Evolutionary conservation across 2,113 vertebrate genomes (phyloP).

Genomic region (Pluvialis apricaria): DNA sequence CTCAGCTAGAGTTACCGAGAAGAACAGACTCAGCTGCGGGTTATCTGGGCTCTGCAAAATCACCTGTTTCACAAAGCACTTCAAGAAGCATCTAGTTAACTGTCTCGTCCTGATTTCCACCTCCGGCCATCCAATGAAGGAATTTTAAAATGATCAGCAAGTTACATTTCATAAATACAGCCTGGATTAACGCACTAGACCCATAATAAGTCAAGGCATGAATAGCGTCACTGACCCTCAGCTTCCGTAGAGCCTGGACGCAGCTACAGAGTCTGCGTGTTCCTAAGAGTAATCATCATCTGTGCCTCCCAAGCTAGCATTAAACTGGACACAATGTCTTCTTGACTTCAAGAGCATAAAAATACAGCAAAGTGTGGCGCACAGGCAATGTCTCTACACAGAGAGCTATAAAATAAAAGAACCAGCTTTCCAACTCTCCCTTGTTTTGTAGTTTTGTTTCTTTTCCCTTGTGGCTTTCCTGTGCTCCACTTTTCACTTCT

Average conservation of each 20-base stretch:
- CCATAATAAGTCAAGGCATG: background rate
- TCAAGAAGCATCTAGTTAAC: background rate
- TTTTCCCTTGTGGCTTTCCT: slow-evolving; percentile 42
- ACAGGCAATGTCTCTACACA: background rate
- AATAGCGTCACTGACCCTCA: background rate
- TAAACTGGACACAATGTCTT: background rate
- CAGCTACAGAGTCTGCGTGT: background rate
- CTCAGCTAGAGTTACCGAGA: background rate
- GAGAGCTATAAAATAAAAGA: background rate
- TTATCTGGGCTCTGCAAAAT: background rate
- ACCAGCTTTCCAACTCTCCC: background rate
- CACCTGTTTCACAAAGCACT: background rate
- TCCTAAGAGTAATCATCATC: background rate
- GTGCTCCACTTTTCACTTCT: slow-evolving; percentile 58
- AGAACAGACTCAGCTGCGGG: background rate
- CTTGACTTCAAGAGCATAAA: background rate
- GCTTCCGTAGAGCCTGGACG: background rate
- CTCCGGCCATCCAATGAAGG: background rate
- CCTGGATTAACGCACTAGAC: background rate
- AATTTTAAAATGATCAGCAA: background rate
- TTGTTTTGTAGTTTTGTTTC: slow-evolving; percentile 23
- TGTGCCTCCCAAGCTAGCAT: background rate
- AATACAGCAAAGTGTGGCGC: background rate
- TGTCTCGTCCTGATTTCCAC: background rate
- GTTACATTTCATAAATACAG: background rate